Evolutionary conservation across 1,140 invertebrate genomes (phyloP).

Genomic region (Hormaphis cornu): DNA sequence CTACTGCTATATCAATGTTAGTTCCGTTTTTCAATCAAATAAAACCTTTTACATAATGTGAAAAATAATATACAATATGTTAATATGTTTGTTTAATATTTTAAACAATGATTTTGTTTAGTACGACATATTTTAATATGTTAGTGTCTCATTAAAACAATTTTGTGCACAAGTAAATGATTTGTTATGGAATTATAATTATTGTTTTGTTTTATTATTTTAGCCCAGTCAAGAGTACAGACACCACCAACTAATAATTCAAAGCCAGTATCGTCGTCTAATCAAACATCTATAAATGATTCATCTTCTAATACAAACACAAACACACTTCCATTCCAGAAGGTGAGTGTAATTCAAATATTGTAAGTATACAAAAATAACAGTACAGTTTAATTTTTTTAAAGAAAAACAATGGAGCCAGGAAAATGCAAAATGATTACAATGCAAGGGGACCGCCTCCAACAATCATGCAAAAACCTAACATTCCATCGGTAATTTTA

Average conservation of each 20-base stretch:
- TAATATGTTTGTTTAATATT: no score
- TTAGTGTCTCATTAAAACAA: no score
- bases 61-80: no score
- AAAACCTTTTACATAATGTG: no score
- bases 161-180: no score
- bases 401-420: conserved; percentile 33
- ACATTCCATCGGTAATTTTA: conserved; percentile 38
- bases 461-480: conserved; percentile 47
- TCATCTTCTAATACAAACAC: conserved; percentile 13
- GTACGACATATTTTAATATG: no score
- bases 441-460: conserved; percentile 48
- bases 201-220: neutral
- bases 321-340: conserved; percentile 16
- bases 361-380: neutral
- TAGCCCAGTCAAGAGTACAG: neutral
- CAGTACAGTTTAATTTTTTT: neutral
- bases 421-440: conserved; percentile 35
- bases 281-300: neutral
- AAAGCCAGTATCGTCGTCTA: neutral
- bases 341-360: neutral
- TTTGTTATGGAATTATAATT: neutral
- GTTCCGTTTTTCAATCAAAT: no score
- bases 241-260: neutral
- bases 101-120: no score
- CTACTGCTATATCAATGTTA: no score